Evolutionary conservation across 1,140 invertebrate genomes (phyloP).

Genomic region (Neotoxoptera formosana): DNA sequence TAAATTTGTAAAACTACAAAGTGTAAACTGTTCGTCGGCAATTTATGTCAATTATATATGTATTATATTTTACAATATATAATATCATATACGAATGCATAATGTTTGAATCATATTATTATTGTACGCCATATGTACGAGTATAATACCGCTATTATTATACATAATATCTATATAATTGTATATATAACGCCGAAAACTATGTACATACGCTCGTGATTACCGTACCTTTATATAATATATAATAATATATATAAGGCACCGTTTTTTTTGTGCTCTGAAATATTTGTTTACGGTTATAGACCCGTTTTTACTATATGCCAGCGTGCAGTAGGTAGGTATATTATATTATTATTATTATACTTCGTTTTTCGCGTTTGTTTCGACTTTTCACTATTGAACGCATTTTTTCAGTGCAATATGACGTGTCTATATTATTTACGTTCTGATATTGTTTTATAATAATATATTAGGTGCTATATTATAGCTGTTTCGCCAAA

Average conservation of each 20-base stretch:
- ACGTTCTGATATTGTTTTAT: too few species aligned
- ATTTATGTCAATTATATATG: constrained; percentile 30
- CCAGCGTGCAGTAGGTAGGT: too few species aligned
- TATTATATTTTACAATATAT: neutral
- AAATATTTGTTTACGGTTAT: neutral
- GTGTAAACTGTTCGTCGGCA: neutral
- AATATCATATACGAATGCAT: neutral
- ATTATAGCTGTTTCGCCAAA: too few species aligned
- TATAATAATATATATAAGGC: neutral
- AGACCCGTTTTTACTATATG: too few species aligned
- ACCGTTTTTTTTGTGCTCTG: neutral
- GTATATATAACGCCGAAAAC: neutral
- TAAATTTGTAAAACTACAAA: neutral
- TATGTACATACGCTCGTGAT: neutral
- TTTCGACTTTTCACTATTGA: neutral
- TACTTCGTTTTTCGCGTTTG: neutral
- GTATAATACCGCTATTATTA: constrained; percentile 10
- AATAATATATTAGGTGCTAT: too few species aligned
- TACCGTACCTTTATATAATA: neutral
- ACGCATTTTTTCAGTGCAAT: neutral
- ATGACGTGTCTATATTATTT: neutral
- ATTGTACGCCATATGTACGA: constrained; percentile 4
- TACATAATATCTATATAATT: neutral
- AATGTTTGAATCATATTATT: constrained; percentile 36
- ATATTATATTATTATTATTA: too few species aligned